A percentile compares a stretch with the other conserved stretches of the same genome.
Evolutionary conservation across 2,888 invertebrate species (phyloP).

Genomic region (Sesamia inferens): DNA sequence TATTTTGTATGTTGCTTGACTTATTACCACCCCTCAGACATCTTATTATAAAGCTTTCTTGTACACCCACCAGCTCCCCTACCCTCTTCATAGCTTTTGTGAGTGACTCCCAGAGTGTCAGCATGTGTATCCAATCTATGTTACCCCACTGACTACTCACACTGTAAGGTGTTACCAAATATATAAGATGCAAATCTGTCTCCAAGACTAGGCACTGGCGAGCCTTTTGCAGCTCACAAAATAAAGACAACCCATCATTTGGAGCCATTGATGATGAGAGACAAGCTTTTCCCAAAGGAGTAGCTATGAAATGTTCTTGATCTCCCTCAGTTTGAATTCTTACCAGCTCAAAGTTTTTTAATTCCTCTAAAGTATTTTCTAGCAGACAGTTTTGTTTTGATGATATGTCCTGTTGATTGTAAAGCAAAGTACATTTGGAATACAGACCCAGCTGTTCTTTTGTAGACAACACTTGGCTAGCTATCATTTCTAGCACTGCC

Average conservation of each 20-base stretch:
- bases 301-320: slow-evolving; percentile 91
- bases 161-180: slow-evolving; percentile 98
- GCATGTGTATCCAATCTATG: slow-evolving; percentile 95
- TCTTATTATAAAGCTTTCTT: slow-evolving; percentile 95
- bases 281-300: slow-evolving; percentile 97
- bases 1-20: slow-evolving; percentile 87
- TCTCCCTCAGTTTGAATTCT: slow-evolving; percentile 89
- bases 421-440: slow-evolving; percentile 94
- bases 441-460: slow-evolving; percentile 93
- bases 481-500: slow-evolving; percentile 95
- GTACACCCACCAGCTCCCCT: slow-evolving; percentile 96
- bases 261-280: slow-evolving; percentile 98
- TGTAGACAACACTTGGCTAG: slow-evolving; percentile 95
- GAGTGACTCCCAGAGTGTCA: slow-evolving; percentile 95
- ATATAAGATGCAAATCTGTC: slow-evolving; percentile 98
- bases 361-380: slow-evolving; percentile 91
- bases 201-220: slow-evolving; percentile 97
- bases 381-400: slow-evolving; percentile 75
- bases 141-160: slow-evolving; percentile 94
- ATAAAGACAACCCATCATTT: slow-evolving; percentile 96
- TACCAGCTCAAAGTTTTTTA: slow-evolving; percentile 95
- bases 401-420: slow-evolving; percentile 73
- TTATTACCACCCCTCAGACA: slow-evolving; percentile 93
- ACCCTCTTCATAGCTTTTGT: slow-evolving; percentile 95
- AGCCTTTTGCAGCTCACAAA: slow-evolving; percentile 97